A percentile compares a stretch with the other conserved stretches of the same genome.
Evolutionary conservation across 2,797 vertebrate species (phyloP).

Genomic region (Craterocephalus amniculus): DNA sequence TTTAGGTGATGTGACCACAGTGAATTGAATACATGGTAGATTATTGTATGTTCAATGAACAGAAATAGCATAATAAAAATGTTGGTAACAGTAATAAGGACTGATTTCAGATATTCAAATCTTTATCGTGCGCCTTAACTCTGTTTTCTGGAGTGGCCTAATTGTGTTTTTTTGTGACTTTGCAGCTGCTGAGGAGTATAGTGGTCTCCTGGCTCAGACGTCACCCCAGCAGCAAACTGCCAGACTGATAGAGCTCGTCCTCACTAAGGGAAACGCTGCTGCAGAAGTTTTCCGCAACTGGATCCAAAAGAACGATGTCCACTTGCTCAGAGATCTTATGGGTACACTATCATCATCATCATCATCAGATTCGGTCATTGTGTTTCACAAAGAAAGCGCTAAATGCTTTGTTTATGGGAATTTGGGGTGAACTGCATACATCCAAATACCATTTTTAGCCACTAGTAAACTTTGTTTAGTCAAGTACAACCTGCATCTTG

Average conservation of each 20-base stretch:
- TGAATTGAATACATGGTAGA: too few species aligned
- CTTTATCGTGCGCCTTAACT: background rate
- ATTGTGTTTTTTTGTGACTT: background rate
- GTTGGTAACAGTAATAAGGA: background rate
- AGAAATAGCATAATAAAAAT: background rate
- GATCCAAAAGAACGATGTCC: conserved; percentile 91
- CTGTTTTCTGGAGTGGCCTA: background rate
- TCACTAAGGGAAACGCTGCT: conserved; percentile 93
- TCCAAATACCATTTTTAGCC: background rate
- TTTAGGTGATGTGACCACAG: background rate
- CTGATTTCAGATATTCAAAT: background rate
- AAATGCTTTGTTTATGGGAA: background rate
- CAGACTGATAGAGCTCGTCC: conserved; percentile 90
- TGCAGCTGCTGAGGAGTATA: conserved; percentile 84
- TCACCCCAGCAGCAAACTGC: conserved; percentile 90
- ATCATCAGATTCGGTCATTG: background rate
- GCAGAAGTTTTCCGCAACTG: conserved; percentile 93
- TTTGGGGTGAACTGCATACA: background rate
- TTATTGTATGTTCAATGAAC: background rate
- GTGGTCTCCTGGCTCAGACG: conserved; percentile 90
- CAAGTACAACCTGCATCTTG: background rate
- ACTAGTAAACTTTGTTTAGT: background rate
- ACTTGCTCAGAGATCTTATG: conserved; percentile 92
- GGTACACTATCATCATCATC: conserved; percentile 77
- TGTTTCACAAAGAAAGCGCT: background rate